A percentile compares a stretch with the other conserved stretches of the same genome.
phyloP scores from a whole-genome alignment of 2,113 vertebrate species.

The Tragulus kanchil region DNA sequence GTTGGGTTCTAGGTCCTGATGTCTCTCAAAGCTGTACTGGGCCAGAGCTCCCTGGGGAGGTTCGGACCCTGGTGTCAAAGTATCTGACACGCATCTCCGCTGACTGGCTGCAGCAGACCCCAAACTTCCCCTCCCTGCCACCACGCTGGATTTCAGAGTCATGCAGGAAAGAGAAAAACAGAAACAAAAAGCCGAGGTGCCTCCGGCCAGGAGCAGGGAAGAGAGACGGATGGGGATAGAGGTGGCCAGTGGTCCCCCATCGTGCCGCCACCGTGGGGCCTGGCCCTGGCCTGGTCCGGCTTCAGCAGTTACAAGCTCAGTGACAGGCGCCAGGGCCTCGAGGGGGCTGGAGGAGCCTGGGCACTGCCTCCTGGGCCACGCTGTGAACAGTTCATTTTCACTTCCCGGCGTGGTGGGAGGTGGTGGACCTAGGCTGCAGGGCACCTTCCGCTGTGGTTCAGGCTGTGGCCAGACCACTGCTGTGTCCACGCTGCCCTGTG shows the following conservation, averaged over 20 bases:
- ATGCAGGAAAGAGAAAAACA: not conserved
- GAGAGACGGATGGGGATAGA: not conserved
- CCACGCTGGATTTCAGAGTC: not conserved
- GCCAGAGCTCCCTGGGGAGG: not conserved
- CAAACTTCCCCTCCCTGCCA: not conserved
- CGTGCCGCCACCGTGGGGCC: not conserved
- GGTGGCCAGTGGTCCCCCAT: rapidly evolving
- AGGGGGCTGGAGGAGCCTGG: not conserved
- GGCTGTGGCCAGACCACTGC: not conserved
- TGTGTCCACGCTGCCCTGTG: not conserved
- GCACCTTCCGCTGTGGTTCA: not conserved
- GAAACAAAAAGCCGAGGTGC: not conserved
- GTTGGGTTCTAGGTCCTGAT: not conserved
- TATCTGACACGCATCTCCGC: not conserved
- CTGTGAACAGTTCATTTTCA: not conserved
- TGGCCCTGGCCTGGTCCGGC: not conserved
- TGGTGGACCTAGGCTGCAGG: not conserved
- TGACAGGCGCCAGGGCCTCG: not conserved
- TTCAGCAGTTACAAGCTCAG: not conserved
- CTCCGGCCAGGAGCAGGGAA: not conserved
- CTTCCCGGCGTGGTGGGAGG: not conserved
- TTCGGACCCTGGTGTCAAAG: not conserved
- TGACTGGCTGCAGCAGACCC: not conserved
- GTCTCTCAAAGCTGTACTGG: not conserved
- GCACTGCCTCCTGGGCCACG: not conserved